A percentile compares a stretch with the other conserved stretches of the same genome.
Evolutionary conservation across 1,140 invertebrate species (phyloP).

Genomic region (Lordiphosa mommai): DNA sequence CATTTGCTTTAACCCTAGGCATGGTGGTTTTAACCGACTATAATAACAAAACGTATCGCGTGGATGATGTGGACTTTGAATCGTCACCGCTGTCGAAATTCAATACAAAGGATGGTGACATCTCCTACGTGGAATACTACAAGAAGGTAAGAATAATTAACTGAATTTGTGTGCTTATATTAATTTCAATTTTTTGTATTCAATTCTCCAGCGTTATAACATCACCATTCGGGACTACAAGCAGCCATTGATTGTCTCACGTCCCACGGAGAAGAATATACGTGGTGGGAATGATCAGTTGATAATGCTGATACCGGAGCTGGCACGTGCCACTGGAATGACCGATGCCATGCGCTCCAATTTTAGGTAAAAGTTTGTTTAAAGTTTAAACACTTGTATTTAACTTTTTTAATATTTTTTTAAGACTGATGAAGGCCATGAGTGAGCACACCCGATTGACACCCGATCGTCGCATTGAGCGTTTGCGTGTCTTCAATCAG

Average conservation of each 20-base stretch:
- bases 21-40: constrained; percentile 91
- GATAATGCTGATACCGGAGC: constrained; percentile 86
- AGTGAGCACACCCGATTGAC: constrained; percentile 83
- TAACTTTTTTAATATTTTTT: background rate
- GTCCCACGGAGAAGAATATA: constrained; percentile 83
- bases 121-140: constrained; percentile 90
- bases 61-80: constrained; percentile 91
- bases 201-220: constrained; percentile 81
- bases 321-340: constrained; percentile 87
- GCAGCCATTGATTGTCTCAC: constrained; percentile 85
- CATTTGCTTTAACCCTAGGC: too few relatives aligned
- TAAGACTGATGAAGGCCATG: constrained; percentile 84
- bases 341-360: constrained; percentile 82
- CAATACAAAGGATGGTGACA: constrained; percentile 80
- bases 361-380: constrained; percentile 66
- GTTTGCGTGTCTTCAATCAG: constrained; percentile 82
- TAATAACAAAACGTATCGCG: constrained; percentile 93
- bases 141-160: constrained; percentile 71
- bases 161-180: background rate
- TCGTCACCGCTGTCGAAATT: constrained; percentile 83
- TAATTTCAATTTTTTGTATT: background rate
- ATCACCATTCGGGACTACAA: constrained; percentile 81
- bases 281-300: constrained; percentile 81
- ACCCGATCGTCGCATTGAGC: constrained; percentile 83
- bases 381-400: background rate